Percentiles rank a stretch among this genome's conserved stretches.
phyloP scores from a whole-genome alignment of 2,113 vertebrate species.

The Synchiropus splendidus region DNA sequence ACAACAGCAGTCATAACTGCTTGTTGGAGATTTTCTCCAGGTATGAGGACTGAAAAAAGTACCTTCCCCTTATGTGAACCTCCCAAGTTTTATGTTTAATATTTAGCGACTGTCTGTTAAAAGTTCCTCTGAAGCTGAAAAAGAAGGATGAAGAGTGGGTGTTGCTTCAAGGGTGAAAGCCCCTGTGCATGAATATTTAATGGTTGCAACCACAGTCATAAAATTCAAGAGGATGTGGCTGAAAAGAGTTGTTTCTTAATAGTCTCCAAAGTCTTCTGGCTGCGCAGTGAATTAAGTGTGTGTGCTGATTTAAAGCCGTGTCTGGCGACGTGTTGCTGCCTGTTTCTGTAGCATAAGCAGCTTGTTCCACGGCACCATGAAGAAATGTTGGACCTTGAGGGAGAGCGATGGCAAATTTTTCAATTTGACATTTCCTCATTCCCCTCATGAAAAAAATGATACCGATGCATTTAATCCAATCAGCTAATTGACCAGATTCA shows the following conservation, averaged over 20 bases:
- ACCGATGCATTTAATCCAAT: constrained; percentile 41
- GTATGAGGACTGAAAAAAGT: too few species aligned
- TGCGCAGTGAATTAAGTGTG: constrained; percentile 48
- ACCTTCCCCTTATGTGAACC: too few species aligned
- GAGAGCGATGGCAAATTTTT: constrained; percentile 46
- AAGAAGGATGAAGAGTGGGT: constrained; percentile 11
- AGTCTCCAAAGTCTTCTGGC: constrained; percentile 43
- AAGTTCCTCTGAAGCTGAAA: constrained; percentile 50
- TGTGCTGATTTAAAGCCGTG: constrained; percentile 48
- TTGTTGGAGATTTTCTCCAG: too few species aligned
- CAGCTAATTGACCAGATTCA: constrained; percentile 41
- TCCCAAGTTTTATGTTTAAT: constrained; percentile 29
- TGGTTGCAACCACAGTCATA: constrained; percentile 60
- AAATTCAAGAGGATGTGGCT: constrained; percentile 57
- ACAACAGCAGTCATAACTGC: too few species aligned
- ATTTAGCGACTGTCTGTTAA: constrained; percentile 56
- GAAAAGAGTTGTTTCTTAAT: constrained; percentile 52
- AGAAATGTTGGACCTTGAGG: constrained; percentile 33
- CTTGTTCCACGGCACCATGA: constrained; percentile 37
- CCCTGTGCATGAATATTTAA: constrained; percentile 65
- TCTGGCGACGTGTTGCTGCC: constrained; percentile 33
- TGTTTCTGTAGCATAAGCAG: constrained; percentile 50
- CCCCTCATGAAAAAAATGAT: constrained; percentile 38
- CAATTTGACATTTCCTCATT: constrained; percentile 48
- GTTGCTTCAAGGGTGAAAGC: constrained; percentile 59